Evolutionary conservation across 2,797 vertebrate species (phyloP).

Genomic region (Ceryle rudis): DNA sequence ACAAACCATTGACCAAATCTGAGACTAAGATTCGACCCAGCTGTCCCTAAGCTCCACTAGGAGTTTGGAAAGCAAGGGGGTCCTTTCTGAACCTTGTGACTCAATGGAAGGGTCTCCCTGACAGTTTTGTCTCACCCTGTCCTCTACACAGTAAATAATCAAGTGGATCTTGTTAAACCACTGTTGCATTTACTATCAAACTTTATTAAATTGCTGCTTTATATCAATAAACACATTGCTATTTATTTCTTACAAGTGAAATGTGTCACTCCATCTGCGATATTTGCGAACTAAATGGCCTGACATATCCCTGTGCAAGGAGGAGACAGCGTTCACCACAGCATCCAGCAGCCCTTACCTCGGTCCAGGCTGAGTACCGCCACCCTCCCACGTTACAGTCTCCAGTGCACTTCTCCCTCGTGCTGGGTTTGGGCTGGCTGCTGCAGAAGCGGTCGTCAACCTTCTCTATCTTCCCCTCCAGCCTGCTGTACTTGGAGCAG

Average conservation of each 20-base stretch:
- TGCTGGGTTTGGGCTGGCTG: slow-evolving; percentile 87
- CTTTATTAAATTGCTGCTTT: background rate
- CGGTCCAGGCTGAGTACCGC: slow-evolving; percentile 95
- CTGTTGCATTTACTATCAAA: background rate
- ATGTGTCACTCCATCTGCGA: background rate
- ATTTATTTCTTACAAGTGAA: background rate
- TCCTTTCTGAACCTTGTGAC: too few relatives aligned
- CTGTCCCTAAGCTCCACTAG: background rate
- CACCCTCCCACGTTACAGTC: slow-evolving; percentile 94
- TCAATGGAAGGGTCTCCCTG: background rate
- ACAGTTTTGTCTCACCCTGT: background rate
- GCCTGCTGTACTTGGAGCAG: slow-evolving; percentile 89
- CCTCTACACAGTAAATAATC: background rate
- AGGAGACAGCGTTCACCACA: accelerated
- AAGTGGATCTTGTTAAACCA: background rate
- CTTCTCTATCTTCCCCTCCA: slow-evolving; percentile 89
- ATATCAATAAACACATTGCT: background rate
- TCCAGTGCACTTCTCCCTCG: slow-evolving; percentile 91
- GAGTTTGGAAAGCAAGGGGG: background rate
- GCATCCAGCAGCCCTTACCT: slow-evolving; percentile 78
- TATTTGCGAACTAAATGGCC: background rate
- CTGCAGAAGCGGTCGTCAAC: slow-evolving; percentile 91
- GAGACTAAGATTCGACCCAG: background rate
- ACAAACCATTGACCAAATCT: background rate
- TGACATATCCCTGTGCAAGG: accelerated